Evolutionary conservation across 2,888 invertebrate genomes (phyloP).

Genomic region (Gastracanthus pulcherrimus): DNA sequence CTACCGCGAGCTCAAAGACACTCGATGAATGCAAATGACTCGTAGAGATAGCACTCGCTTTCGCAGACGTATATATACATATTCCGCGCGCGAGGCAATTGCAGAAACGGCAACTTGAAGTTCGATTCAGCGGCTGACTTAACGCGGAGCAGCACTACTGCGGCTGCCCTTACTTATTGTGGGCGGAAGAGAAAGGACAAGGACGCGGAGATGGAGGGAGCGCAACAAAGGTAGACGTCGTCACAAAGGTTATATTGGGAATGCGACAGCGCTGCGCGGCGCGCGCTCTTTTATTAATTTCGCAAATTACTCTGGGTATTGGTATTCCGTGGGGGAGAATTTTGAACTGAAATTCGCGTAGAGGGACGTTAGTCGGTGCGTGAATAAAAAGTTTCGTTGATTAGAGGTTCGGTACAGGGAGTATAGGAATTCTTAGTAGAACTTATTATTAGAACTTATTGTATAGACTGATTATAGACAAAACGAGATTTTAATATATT

Average conservation of each 20-base stretch:
- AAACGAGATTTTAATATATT: neutral
- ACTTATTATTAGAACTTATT: too few relatives aligned
- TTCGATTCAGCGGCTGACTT: constrained; percentile 49
- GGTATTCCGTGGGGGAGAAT: neutral
- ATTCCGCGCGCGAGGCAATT: constrained; percentile 59
- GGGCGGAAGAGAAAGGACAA: too few relatives aligned
- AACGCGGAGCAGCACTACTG: constrained; percentile 29
- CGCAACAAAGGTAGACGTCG: constrained; percentile 9
- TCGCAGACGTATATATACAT: constrained; percentile 67
- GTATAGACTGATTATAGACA: too few relatives aligned
- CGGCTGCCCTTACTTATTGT: neutral
- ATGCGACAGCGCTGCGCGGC: neutral
- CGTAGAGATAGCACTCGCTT: constrained; percentile 24
- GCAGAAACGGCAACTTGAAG: constrained; percentile 33
- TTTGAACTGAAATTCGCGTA: too few relatives aligned
- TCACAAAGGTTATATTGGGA: constrained; percentile 31
- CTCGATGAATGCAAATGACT: constrained; percentile 47
- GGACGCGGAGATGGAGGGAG: too few relatives aligned
- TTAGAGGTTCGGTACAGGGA: too few relatives aligned
- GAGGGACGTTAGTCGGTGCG: too few relatives aligned
- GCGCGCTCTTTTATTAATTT: constrained; percentile 14
- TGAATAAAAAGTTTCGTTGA: neutral
- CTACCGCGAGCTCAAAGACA: constrained; percentile 37
- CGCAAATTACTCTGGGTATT: constrained; percentile 16
- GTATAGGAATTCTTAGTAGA: too few relatives aligned